Percentiles rank a stretch among this genome's conserved stretches.
Evolutionary conservation across 2,888 invertebrate species (phyloP).

Genomic region (Metacarcinus magister): DNA sequence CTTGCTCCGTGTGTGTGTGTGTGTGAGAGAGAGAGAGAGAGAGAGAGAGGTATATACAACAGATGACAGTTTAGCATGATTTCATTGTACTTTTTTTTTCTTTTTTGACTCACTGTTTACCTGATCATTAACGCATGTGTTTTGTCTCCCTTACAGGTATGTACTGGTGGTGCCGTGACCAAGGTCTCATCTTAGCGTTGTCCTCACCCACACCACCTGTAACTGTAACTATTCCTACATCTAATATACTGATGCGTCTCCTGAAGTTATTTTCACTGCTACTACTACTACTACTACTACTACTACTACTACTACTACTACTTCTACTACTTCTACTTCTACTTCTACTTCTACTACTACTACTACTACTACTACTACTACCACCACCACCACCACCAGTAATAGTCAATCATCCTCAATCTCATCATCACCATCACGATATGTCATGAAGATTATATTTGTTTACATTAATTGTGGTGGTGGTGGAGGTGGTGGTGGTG

Average conservation of each 20-base stretch:
- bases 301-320: constrained; percentile 42
- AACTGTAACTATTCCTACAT: too few species aligned
- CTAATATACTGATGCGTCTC: background rate
- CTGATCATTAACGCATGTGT: background rate
- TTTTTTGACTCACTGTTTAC: background rate
- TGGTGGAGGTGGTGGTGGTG: too few species aligned
- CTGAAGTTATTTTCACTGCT: background rate
- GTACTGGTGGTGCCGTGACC: background rate
- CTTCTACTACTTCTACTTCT: background rate
- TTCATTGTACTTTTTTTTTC: background rate
- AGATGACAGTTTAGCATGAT: background rate
- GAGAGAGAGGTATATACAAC: background rate
- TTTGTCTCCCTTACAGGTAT: background rate
- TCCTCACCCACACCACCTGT: too few species aligned
- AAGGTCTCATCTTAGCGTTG: too few species aligned
- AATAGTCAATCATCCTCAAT: background rate
- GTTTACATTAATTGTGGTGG: too few species aligned
- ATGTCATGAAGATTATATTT: background rate
- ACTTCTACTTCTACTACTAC: background rate
- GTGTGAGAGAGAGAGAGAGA: background rate
- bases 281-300: constrained; percentile 37
- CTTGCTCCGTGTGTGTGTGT: background rate
- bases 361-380: constrained; percentile 17
- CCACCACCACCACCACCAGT: background rate
- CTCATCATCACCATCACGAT: background rate